Evolutionary conservation across 2,888 invertebrate species (phyloP).

Genomic region (Drosophila affinis): DNA sequence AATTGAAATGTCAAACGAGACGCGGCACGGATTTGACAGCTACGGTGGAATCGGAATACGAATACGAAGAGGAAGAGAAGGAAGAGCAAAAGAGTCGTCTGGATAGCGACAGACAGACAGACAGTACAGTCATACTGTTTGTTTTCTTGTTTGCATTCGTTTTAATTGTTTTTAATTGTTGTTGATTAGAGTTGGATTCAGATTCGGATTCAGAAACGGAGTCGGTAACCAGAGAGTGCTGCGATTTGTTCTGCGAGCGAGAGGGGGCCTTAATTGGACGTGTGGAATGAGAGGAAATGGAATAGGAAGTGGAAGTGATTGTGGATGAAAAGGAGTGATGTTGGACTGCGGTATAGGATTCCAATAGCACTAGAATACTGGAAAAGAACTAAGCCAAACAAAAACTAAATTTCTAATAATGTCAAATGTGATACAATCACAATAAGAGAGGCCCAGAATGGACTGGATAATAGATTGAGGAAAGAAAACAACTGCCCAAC

Average conservation of each 20-base stretch:
- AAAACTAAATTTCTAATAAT: no score
- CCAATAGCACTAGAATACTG: no score
- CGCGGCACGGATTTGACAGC: constrained; percentile 69
- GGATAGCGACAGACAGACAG: not conserved
- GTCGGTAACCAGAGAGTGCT: constrained; percentile 36
- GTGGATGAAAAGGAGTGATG: not conserved
- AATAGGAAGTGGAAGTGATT: not conserved
- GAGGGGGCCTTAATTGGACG: not conserved
- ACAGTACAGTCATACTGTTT: constrained; percentile 34
- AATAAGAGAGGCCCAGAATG: not conserved
- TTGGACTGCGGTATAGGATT: not conserved
- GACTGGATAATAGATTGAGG: not conserved
- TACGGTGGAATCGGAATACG: not conserved
- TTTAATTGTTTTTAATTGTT: constrained; percentile 77
- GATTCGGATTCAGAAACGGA: constrained; percentile 3
- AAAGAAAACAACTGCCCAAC: not conserved
- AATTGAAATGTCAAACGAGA: constrained; percentile 76
- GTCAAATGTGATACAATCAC: no score
- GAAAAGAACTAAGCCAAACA: no score
- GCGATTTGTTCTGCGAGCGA: constrained; percentile 31
- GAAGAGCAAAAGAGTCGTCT: constrained; percentile 5
- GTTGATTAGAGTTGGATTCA: constrained; percentile 62
- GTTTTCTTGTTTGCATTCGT: constrained; percentile 54
- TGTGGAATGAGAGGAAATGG: not conserved
- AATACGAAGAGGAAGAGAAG: not conserved